These are phyloP conservation scores for Halcyon leucocephala DNA, from an alignment of 2,797 vertebrate species.

Conservation along the genomic window DNA sequence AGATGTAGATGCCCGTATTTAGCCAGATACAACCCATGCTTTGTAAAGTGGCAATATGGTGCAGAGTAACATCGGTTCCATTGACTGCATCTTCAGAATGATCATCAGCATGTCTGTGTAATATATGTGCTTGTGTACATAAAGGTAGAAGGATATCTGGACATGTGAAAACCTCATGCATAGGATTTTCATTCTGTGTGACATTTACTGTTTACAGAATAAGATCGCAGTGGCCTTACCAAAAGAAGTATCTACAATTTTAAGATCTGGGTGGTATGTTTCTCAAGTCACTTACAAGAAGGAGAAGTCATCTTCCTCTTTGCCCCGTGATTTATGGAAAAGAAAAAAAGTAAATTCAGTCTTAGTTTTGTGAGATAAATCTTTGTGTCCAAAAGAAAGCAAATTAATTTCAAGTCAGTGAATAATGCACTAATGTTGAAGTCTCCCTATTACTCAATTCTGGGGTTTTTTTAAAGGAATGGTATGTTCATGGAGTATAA, in stretches of 20 bases:
- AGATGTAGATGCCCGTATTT: neutral
- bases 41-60: neutral
- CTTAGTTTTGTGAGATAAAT: neutral
- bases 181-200: neutral
- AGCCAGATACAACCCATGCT: neutral
- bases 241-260: neutral
- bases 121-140: neutral
- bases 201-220: neutral
- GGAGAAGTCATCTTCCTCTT: neutral
- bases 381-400: neutral
- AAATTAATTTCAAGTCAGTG: neutral
- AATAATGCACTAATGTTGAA: neutral
- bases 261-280: neutral
- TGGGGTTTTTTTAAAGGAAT: neutral
- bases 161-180: neutral
- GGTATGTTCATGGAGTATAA: neutral
- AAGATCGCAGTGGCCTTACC: neutral
- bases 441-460: neutral
- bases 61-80: neutral
- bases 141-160: neutral
- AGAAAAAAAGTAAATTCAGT: neutral
- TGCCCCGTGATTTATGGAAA: neutral
- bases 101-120: neutral
- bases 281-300: neutral
- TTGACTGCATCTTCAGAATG: neutral